Conservation (phyloP, 2,797 vertebrate genomes). For the Babyrousa celebensis region DNA sequence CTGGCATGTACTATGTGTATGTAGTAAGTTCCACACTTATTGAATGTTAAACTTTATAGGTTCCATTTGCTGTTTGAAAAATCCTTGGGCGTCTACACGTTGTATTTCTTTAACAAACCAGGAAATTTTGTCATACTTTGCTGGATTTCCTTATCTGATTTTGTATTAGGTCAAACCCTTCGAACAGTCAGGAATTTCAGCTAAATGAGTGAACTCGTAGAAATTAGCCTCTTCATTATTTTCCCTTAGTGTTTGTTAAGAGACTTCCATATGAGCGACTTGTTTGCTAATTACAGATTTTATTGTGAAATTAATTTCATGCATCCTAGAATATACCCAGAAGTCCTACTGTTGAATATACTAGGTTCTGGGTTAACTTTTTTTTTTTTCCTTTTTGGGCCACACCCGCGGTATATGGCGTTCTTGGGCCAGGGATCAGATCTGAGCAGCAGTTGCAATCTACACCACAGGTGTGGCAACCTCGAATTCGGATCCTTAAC, state of each 20-base stretch:
- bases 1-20: neutral
- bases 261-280: neutral
- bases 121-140: neutral
- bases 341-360: neutral
- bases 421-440: no score
- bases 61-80: neutral
- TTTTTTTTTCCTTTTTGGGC: no score
- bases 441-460: no score
- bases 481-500: no score
- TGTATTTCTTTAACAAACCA: slow-evolving; percentile 23
- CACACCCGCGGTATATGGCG: no score
- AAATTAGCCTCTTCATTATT: neutral
- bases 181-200: neutral
- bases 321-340: neutral
- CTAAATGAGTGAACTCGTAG: neutral
- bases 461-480: no score
- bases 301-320: neutral
- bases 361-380: neutral
- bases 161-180: neutral
- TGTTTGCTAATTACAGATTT: neutral
- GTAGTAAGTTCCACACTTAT: neutral
- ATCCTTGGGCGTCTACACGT: neutral
- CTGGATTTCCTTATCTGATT: neutral
- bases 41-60: slow-evolving; percentile 15
- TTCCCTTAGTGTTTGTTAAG: slow-evolving; percentile 16